A percentile compares a stretch with the other conserved stretches of the same genome.
phyloP scores from a whole-genome alignment of 2,797 vertebrate species.

The Nyctalus aviator region DNA sequence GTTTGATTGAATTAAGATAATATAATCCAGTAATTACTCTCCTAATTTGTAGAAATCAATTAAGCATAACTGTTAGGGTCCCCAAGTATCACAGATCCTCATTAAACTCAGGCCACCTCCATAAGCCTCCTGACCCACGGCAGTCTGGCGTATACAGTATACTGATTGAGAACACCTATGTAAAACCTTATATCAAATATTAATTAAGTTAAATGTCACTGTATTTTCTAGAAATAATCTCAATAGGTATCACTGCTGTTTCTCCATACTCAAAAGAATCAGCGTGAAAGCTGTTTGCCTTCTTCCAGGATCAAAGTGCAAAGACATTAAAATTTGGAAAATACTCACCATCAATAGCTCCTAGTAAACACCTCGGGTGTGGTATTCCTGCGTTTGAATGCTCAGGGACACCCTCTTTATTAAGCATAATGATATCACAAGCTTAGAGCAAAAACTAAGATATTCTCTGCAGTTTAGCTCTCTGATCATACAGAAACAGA shows the following conservation, averaged over 20 bases:
- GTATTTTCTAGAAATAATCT: not conserved
- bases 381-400: not conserved
- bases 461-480: not conserved
- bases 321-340: not conserved
- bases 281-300: not conserved
- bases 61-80: not conserved
- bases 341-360: not conserved
- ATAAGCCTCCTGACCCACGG: not conserved
- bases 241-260: not conserved
- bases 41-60: not conserved
- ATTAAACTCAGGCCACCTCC: not conserved
- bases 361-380: not conserved
- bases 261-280: not conserved
- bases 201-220: not conserved
- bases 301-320: not conserved
- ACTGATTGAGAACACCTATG: not conserved
- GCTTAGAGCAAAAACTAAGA: not conserved
- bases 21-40: not conserved
- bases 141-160: not conserved
- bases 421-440: not conserved
- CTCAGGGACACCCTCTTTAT: accelerated
- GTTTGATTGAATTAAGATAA: not conserved
- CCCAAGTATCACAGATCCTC: not conserved
- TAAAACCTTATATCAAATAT: not conserved
- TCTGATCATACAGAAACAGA: not conserved